Evolutionary conservation across 2,888 invertebrate genomes (phyloP).

Genomic region (Amiota communis): DNA sequence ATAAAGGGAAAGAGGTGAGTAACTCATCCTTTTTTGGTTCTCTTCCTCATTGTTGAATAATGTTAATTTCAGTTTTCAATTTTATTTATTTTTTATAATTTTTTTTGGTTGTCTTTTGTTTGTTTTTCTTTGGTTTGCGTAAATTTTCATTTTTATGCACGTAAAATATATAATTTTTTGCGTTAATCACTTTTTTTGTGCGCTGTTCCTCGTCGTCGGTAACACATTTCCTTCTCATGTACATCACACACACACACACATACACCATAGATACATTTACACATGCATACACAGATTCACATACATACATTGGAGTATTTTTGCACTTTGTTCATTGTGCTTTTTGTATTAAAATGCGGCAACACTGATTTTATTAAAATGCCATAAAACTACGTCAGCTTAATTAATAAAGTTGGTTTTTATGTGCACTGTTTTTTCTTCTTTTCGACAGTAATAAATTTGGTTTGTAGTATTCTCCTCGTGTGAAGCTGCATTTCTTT

Average conservation of each 20-base stretch:
- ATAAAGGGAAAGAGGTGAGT: conserved; percentile 17
- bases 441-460: conserved; percentile 29
- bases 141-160: conserved; percentile 21
- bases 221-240: neutral
- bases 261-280: neutral
- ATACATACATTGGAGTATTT: conserved; percentile 45
- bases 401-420: conserved; percentile 58
- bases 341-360: conserved; percentile 42
- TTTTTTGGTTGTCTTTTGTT: neutral
- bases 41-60: conserved; percentile 12
- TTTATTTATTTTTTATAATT: conserved; percentile 32
- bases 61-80: conserved; percentile 32
- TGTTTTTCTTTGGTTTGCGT: conserved; percentile 25
- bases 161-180: conserved; percentile 24
- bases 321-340: conserved; percentile 10
- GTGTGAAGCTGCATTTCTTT: neutral
- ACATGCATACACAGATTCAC: conserved; percentile 6
- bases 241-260: neutral
- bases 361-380: conserved; percentile 55
- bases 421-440: neutral
- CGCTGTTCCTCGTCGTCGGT: neutral
- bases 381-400: conserved; percentile 55
- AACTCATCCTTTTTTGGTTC: neutral
- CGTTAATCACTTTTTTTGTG: conserved; percentile 21
- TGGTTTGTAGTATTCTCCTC: conserved; percentile 15